Conservation (phyloP, 1,140 invertebrate genomes). For the Cydia amplana region DNA sequence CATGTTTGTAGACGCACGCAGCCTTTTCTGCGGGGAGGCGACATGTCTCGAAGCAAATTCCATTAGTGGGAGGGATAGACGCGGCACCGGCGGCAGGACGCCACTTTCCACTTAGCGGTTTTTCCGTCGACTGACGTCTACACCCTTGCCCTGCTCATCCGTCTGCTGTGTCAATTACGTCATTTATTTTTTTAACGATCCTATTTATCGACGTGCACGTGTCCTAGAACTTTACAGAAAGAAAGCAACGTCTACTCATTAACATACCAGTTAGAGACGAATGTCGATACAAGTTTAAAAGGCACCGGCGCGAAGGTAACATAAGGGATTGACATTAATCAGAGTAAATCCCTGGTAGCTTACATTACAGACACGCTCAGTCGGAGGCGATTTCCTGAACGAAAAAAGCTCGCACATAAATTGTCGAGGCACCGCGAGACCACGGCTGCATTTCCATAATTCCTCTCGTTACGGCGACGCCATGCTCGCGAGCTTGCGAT, state of each 20-base stretch:
- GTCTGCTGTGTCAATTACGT: slow-evolving; percentile 36
- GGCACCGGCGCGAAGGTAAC: slow-evolving; percentile 29
- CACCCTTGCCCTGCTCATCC: slow-evolving; percentile 33
- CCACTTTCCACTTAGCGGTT: slow-evolving; percentile 46
- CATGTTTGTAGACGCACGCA: slow-evolving; percentile 15
- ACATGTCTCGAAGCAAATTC: slow-evolving; percentile 45
- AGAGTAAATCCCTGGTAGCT: slow-evolving; percentile 39
- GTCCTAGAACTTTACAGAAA: slow-evolving; percentile 14
- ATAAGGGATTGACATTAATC: slow-evolving; percentile 42
- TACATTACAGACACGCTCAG: slow-evolving; percentile 36
- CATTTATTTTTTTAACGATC: slow-evolving; percentile 35
- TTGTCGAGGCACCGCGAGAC: slow-evolving; percentile 35
- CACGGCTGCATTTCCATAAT: slow-evolving; percentile 58
- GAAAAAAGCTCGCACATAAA: slow-evolving; percentile 44
- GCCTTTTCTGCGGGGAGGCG: slow-evolving; percentile 32
- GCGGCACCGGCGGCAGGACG: slow-evolving; percentile 38
- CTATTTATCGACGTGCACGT: slow-evolving; percentile 32
- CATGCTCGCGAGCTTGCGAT: slow-evolving; percentile 40
- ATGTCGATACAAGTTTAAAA: slow-evolving; percentile 19
- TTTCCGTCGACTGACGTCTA: slow-evolving; percentile 38
- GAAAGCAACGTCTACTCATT: slow-evolving; percentile 6
- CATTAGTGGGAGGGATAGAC: slow-evolving; percentile 43
- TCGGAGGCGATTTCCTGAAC: slow-evolving; percentile 42
- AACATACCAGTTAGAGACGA: slow-evolving; percentile 1
- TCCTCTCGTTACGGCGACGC: slow-evolving; percentile 48